Conservation (phyloP, 2,113 vertebrate genomes). For the Galeopterus variegatus region DNA sequence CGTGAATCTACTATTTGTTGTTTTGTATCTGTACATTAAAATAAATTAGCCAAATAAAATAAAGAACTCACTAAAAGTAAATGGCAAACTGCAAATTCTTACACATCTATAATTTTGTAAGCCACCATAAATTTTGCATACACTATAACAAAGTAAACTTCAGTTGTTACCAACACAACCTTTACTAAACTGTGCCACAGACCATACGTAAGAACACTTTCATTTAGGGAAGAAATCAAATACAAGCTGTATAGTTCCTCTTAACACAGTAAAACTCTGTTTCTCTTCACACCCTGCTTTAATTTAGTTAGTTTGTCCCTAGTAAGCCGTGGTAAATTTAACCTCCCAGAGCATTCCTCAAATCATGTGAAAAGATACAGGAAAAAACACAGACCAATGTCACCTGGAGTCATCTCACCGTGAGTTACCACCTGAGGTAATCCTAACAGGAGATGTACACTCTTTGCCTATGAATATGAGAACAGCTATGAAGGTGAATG, state of each 20-base stretch:
- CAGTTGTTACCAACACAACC: background rate
- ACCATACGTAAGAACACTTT: background rate
- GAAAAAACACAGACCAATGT: background rate
- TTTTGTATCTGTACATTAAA: slow-evolving; percentile 88
- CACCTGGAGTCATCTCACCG: background rate
- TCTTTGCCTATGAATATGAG: background rate
- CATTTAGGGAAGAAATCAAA: slow-evolving; percentile 46
- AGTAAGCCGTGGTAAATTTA: background rate
- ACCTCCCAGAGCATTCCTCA: background rate
- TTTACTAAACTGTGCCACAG: background rate
- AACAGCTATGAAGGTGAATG: background rate
- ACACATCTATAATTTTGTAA: slow-evolving; percentile 55
- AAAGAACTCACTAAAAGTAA: background rate
- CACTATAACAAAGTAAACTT: background rate
- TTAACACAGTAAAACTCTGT: background rate
- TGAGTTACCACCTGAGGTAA: background rate
- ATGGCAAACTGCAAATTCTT: slow-evolving; percentile 60
- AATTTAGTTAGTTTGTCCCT: background rate
- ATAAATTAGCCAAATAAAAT: slow-evolving; percentile 83
- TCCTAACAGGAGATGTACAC: background rate
- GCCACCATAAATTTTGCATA: slow-evolving; percentile 55
- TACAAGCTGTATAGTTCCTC: background rate
- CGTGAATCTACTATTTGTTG: slow-evolving; percentile 86
- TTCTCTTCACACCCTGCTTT: background rate
- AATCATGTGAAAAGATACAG: background rate